Base-by-base conservation (phyloP, 2,888 invertebrate species). In the Nudaria mundana region DNA sequence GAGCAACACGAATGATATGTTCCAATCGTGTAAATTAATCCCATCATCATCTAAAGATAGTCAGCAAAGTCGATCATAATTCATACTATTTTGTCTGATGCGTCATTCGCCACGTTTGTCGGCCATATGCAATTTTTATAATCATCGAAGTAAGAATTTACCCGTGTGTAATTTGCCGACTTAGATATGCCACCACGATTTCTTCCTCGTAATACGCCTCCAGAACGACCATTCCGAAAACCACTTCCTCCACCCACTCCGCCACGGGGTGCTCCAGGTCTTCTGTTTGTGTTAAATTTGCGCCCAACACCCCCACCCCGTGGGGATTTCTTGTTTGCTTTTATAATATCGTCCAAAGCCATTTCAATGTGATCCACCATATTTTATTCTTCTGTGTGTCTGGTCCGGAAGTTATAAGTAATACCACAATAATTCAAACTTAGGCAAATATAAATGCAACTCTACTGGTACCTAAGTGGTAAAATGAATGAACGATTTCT, bases 341-440 rank as follows among this genome's bases (percentile, higher is more conserved):
- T 98, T 67, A 98, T 98, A 47, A 98, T 97, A 63, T 98, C 98
- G 80, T 98, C 98, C 61, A 98, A 91, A 72, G 98, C 97, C 96
- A 98, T 95, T 85, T 98, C 98, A 82, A 98, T 96, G 91, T 96
- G 97, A 74, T 97, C 96, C 67, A 94, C 94, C 97, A 97, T 97
- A 83, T 29, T 30, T 5, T 10, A 14, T 12, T 12, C 23, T 10
- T 10, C 16, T 8, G 30, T 37, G n/a, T 30, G 15, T 7, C 24
- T 33, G 32, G 28, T 32, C 14, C 11, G 15, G 20, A 33, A 2
- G 23, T 23, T 16, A 39, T 33, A 29, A n/a, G 16, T 16, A 12
- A 34, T n/a, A 23, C 10, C 14, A 24, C 10, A 15, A 16, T 15
- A 15, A 5, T 7, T 20, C 8, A 8, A 5, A 20, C 20, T 20